Conservation (phyloP, 2,113 vertebrate species). For the Neotragus moschatus region DNA sequence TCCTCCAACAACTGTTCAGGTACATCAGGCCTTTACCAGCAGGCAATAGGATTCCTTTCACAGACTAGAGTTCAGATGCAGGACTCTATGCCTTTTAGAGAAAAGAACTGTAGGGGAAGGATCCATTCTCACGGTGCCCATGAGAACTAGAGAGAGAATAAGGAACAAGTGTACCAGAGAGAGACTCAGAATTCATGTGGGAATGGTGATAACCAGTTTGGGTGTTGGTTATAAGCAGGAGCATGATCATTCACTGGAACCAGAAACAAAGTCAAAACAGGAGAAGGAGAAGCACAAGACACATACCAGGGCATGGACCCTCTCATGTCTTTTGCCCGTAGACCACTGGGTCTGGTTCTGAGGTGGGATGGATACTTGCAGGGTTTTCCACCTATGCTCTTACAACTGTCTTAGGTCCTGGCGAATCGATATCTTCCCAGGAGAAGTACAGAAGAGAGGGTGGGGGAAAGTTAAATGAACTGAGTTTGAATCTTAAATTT, state of each 20-base stretch:
- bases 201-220: not conserved
- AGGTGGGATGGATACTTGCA: not conserved
- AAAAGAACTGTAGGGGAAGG: not conserved
- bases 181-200: not conserved
- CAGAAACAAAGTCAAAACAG: not conserved
- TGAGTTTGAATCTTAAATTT: not conserved
- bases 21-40: not conserved
- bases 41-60: not conserved
- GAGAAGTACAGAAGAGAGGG: not conserved
- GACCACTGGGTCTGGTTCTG: not conserved
- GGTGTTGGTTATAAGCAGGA: not conserved
- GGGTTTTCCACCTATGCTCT: not conserved
- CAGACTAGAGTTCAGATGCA: not conserved
- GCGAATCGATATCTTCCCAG: not conserved
- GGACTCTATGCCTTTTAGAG: not conserved
- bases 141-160: not conserved
- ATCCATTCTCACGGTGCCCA: not conserved
- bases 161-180: not conserved
- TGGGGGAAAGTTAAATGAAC: not conserved
- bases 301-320: not conserved
- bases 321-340: not conserved
- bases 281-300: not conserved
- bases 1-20: not conserved
- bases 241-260: not conserved
- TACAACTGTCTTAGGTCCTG: not conserved